Base-by-base conservation (phyloP, 2,113 vertebrate genomes). In the Corythaixoides concolor region DNA sequence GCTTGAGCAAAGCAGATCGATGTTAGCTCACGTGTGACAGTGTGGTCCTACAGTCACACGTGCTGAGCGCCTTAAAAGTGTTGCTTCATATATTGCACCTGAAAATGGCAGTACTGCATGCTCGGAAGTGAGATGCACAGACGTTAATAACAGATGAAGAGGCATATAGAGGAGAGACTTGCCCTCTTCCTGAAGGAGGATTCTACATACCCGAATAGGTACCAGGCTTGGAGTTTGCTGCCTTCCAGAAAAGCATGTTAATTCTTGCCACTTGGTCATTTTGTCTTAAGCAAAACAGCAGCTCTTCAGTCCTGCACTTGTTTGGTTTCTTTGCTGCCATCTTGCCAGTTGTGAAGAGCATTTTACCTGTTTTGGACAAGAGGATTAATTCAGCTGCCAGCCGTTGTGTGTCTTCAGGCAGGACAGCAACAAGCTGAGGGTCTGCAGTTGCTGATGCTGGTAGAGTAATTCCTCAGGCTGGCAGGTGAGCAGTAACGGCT, bases 121-220 rank as follows among this genome's bases (percentile, higher is more conserved):
- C 75, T 43, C 72, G 2, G 53, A 43, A 35, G 5, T 20, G 53
- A 18, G 28, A 1, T 6, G 17, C 32, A 28, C 55, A 7, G 23
- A 17, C 30, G 4, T 26, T 17, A 6, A 4, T 8, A 20, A 39
- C 7, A 35, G 30, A 6, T 19, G 17, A 8, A 19, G 24, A 27
- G 22, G 17, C 2, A 3, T 12, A 2, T 0, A n/a, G 35, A 37
- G 30, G 16, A 66, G 23, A 47, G 4, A 30, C 27, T 24, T 78
- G 21, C 6, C 19, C 2, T 56, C 5, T 55, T 72, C 18, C 30
- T n/a, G n/a, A 15, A 55, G 47, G n/a, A 47, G 32, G 11, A 14
- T 83, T 86, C 27, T 21, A 5, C 6, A 0, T 7, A 8, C 12
- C n/a, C 33, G 41, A 17, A 18, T 10, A n/a, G 58, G 23, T 47